Base-by-base conservation (phyloP, 2,113 vertebrate genomes). In the Malurus elegans region DNA sequence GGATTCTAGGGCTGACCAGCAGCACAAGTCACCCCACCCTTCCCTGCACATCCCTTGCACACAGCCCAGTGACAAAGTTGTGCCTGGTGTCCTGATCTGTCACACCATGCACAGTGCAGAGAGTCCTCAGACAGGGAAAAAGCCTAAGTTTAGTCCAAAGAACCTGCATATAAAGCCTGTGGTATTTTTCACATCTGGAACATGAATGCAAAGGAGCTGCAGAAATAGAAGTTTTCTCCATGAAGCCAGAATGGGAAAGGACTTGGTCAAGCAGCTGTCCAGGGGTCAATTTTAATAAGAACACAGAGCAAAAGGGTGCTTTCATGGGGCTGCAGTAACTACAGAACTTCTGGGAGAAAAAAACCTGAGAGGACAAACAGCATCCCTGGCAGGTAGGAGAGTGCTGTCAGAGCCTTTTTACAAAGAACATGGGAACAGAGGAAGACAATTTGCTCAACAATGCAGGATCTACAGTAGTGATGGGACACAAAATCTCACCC, bases 71-170 rank as follows among this genome's bases (percentile, higher is more conserved):
- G 75, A 38, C 78, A 21, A 45, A 65, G 36, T 7, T 61, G 29
- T 48, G 51, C 26, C 9, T 42, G 86, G 45, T 93, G 96, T 60
- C 79, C 79, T 64, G 40, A 78, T 85, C 82, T 83, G 48, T 81
- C 74, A 94, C 67, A 42, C 32, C 23, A 5, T 2, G 10, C 48
- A 58, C 79, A 36, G 62, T 26, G n/a, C 79, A 89, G 20, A 36
- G 51, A 54, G 36, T 54, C 58, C 57, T 75, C 71, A 64, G 15
- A 29, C 10, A 60, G 18, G 23, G 50, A 25, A 70, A 89, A 96
- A 89, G n/a, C 18, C 5, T 40, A 48, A 61, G 16, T 65, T 85
- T 28, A 92, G 65, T 56, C 70, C 88, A 32, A 53, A 64, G 9
- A 62, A 8, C 9, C 5, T 76, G 45, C 19, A 7, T 36, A 45